Conservation (phyloP, 2,113 vertebrate genomes). For the Mustela nigripes region DNA sequence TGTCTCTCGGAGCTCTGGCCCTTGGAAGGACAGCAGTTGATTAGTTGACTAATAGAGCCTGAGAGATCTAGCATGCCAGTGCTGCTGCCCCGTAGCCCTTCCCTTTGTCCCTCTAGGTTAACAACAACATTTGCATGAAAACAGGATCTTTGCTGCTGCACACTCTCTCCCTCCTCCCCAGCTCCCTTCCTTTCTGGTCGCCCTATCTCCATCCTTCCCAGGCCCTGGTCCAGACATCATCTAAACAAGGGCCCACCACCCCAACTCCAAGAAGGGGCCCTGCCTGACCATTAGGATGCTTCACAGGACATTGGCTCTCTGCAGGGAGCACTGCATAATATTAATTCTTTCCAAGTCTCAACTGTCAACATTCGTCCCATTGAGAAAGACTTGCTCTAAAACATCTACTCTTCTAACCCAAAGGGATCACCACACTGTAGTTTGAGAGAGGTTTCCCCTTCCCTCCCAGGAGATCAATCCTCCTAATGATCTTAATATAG, state of each 20-base stretch:
- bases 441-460: background rate
- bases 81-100: background rate
- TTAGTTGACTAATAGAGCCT: rapidly evolving
- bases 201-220: background rate
- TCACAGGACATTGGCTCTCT: background rate
- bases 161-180: background rate
- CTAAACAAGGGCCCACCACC: background rate
- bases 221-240: background rate
- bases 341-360: background rate
- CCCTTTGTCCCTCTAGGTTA: background rate
- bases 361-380: background rate
- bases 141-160: background rate
- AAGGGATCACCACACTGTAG: background rate
- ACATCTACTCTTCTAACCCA: background rate
- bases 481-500: slow-evolving; percentile 26
- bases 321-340: background rate
- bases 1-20: background rate
- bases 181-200: background rate
- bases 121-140: background rate
- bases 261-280: background rate
- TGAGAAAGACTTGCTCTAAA: slow-evolving; percentile 12
- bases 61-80: background rate
- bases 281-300: background rate
- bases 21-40: background rate
- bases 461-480: background rate